Evolutionary conservation across 2,888 invertebrate species (phyloP), one percentile per base, ranked within the genome.

Genomic region (Lutraria lutraria): DNA sequence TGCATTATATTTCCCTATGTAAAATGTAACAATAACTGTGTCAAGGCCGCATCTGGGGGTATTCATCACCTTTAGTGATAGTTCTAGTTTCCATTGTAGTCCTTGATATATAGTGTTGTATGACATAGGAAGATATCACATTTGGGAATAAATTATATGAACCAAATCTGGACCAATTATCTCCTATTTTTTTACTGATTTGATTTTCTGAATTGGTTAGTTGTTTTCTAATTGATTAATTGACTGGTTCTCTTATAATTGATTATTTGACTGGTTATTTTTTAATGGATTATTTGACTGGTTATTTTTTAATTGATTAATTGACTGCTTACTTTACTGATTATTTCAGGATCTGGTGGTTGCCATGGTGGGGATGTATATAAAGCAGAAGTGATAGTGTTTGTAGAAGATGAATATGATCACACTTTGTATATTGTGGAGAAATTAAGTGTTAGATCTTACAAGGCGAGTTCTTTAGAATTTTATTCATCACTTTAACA

Each of bases 371-470:
- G 91, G 12, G 91, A 86, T 31, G 80, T 89, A 19, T 82, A 89
- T 0, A 93, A 93, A 29, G 91, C 93, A 2, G 88, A 91, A 34
- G 95, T 96, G n/a, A 90, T 94, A 31, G 93, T 95, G 80, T 95
- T 94, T 86, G 81, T 95, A 31, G 95, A 95, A 86, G 95, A 95
- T 92, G 92, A 92, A 34, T 90, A 89, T 63, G 94, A 89, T 19
- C 94, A 95, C 68, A 95, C 94, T 10, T 82, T 92, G 85, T 87
- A 92, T 56, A 93, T 95, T 34, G 86, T 95, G 16, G 91, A 93
- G 81, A 94, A 90, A 88, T 88, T 95, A 21, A 85, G 84, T n/a
- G 91, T 93, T 12, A 90, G 93, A 16, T 90, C 90, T 6, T 94
- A 94, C 63, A 89, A 87, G 93, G 95, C 95, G 68, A 56, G 25